phyloP scores from a whole-genome alignment of 2,888 invertebrate genomes.

The Aspidiotus destructor region DNA sequence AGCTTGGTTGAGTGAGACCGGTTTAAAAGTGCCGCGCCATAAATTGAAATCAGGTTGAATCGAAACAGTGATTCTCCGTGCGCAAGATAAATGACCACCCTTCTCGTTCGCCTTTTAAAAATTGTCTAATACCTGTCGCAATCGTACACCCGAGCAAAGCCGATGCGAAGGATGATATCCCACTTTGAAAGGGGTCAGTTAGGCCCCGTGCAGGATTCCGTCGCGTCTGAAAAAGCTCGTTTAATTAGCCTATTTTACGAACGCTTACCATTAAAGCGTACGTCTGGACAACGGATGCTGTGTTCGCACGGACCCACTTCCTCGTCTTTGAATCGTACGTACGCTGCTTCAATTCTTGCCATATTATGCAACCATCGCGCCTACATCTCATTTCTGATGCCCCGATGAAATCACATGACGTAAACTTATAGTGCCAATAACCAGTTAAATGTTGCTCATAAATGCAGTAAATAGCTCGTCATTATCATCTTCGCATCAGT shows the following conservation, averaged over 20 bases:
- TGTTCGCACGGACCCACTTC: background rate
- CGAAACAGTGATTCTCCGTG: constrained; percentile 14
- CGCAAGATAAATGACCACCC: background rate
- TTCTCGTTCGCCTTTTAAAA: background rate
- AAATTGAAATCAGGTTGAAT: constrained; percentile 17
- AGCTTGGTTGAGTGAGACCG: constrained; percentile 10
- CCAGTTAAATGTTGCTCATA: background rate
- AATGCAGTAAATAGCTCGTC: too few relatives aligned
- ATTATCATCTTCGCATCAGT: background rate
- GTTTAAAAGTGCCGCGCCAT: constrained; percentile 14
- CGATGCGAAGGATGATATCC: too few relatives aligned
- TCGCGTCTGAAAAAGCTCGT: too few relatives aligned
- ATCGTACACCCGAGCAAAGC: too few relatives aligned
- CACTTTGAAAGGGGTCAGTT: too few relatives aligned
- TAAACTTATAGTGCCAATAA: background rate
- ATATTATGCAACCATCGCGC: background rate
- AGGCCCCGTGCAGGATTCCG: too few relatives aligned
- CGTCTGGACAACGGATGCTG: background rate
- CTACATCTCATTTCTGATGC: background rate
- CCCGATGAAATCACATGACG: constrained; percentile 4
- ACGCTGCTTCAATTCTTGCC: constrained; percentile 2
- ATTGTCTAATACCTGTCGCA: too few relatives aligned
- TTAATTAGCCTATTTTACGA: too few relatives aligned
- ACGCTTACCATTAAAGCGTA: too few relatives aligned
- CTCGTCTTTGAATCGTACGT: background rate